phyloP scores from a whole-genome alignment of 2,113 vertebrate species.

The Mormyrus lacerda region DNA sequence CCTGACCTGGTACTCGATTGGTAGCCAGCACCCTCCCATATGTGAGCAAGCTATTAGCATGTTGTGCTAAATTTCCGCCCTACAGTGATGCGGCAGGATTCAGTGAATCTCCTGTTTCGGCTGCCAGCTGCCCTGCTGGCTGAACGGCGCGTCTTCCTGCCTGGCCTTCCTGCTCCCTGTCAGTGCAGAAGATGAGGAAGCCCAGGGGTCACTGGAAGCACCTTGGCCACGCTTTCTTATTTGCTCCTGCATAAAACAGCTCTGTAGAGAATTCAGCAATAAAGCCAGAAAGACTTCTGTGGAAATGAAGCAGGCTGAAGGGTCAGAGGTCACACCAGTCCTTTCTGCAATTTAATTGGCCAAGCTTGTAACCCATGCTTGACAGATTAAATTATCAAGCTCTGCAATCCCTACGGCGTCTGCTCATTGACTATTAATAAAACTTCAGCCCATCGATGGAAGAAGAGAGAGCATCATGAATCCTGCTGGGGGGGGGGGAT shows the following conservation, averaged over 20 bases:
- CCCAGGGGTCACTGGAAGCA: neutral
- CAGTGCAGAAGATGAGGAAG: neutral
- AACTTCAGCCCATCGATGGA: conserved; percentile 28
- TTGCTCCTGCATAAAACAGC: neutral
- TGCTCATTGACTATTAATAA: conserved; percentile 61
- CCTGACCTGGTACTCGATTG: neutral
- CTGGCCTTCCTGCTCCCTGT: neutral
- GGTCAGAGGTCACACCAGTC: conserved; percentile 45
- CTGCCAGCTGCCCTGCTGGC: neutral
- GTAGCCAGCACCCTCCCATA: neutral
- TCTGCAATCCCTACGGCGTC: conserved; percentile 47
- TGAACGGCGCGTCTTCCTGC: neutral
- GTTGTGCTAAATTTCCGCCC: neutral
- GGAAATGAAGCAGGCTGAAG: neutral
- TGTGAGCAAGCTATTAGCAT: neutral
- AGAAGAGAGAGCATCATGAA: neutral
- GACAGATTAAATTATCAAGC: conserved; percentile 66
- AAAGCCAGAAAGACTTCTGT: neutral
- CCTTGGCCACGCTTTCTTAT: neutral
- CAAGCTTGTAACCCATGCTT: conserved; percentile 48
- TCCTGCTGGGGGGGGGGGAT: conserved; percentile 20
- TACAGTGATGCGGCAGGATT: neutral
- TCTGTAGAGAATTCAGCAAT: neutral
- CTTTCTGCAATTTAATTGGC: conserved; percentile 61
- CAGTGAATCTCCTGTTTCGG: neutral